A percentile compares a stretch with the other conserved stretches of the same genome.
Evolutionary conservation across 2,888 invertebrate genomes (phyloP).

Genomic region (Nomada fucata): DNA sequence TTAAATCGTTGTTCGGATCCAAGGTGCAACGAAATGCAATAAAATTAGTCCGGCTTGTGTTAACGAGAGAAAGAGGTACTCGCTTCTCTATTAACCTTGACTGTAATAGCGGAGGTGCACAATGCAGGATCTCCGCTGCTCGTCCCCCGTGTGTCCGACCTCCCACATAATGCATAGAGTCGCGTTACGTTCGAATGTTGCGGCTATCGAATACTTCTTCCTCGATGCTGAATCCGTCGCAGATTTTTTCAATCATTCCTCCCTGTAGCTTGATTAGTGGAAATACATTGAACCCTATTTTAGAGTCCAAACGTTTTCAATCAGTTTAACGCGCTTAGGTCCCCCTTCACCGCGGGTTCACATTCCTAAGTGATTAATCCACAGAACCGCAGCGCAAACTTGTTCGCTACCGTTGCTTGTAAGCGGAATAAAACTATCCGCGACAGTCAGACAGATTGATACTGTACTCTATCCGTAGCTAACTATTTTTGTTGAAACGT

Average conservation of each 20-base stretch:
- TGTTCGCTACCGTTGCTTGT: constrained; percentile 19
- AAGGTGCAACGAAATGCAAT: constrained; percentile 41
- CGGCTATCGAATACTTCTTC: too few species aligned
- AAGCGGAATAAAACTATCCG: constrained; percentile 28
- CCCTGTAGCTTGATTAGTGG: not conserved
- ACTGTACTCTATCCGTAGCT: not conserved
- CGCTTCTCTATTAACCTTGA: constrained; percentile 70
- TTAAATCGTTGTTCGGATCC: not conserved
- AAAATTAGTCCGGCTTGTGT: constrained; percentile 47
- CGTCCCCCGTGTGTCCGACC: constrained; percentile 49
- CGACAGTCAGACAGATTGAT: not conserved
- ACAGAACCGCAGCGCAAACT: constrained; percentile 39
- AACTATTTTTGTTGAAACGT: too few species aligned
- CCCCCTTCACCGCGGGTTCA: constrained; percentile 48
- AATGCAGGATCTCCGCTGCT: constrained; percentile 63
- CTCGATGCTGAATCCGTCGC: too few species aligned
- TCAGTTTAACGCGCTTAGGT: constrained; percentile 28
- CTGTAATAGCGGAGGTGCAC: constrained; percentile 72
- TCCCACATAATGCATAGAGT: constrained; percentile 57
- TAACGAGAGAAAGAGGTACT: not conserved
- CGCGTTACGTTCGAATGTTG: constrained; percentile 27
- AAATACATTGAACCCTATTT: not conserved
- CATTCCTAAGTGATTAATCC: constrained; percentile 73
- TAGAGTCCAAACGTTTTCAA: constrained; percentile 10
- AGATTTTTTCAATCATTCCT: not conserved